Conservation (phyloP, 2,113 vertebrate species). For the Nematolebias whitei region DNA sequence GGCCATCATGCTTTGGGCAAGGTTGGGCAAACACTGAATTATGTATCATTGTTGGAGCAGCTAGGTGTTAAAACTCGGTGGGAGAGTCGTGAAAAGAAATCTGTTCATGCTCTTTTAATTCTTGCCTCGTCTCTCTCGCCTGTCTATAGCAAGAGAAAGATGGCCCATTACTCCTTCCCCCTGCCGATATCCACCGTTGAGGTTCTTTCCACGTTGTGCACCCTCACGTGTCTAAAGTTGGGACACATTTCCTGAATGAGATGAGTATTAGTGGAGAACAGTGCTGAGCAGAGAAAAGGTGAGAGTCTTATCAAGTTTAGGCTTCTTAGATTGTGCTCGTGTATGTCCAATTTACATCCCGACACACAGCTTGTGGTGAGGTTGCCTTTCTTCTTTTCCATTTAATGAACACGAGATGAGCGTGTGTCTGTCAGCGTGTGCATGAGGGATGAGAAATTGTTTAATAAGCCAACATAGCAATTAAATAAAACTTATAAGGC, state of each 20-base stretch:
- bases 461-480: conserved; percentile 26
- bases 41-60: conserved; percentile 56
- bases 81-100: conserved; percentile 53
- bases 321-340: conserved; percentile 29
- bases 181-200: conserved; percentile 37
- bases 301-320: conserved; percentile 14
- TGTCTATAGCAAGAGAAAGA: conserved; percentile 27
- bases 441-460: neutral
- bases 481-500: too few relatives aligned
- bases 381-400: conserved; percentile 18
- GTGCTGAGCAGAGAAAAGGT: conserved; percentile 7
- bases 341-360: conserved; percentile 35
- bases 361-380: conserved; percentile 35
- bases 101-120: conserved; percentile 39
- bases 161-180: conserved; percentile 29
- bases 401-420: conserved; percentile 37
- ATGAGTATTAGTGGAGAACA: conserved; percentile 57
- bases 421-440: neutral
- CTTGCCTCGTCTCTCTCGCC: conserved; percentile 20
- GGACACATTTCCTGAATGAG: conserved; percentile 61
- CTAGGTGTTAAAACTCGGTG: conserved; percentile 49
- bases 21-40: conserved; percentile 70
- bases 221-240: conserved; percentile 41
- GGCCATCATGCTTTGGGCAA: conserved; percentile 35
- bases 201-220: conserved; percentile 31